Conservation (phyloP, 2,113 vertebrate species). For the Callospermophilus lateralis region DNA sequence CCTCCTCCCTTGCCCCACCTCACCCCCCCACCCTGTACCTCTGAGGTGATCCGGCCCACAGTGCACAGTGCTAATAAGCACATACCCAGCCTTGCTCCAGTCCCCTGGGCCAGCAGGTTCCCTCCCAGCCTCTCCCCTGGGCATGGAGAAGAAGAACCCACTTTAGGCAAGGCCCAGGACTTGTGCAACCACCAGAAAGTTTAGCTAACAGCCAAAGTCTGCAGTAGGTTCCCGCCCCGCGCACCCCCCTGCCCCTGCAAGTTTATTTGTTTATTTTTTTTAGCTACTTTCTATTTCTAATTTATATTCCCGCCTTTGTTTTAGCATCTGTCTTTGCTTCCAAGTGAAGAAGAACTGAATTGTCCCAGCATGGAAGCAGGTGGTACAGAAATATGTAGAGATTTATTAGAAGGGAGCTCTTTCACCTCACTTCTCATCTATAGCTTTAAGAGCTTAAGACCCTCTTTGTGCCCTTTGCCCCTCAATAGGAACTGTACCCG, state of each 20-base stretch:
- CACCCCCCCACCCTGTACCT: too few species aligned
- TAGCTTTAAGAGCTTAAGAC: not conserved
- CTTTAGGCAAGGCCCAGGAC: not conserved
- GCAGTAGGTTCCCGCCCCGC: not conserved
- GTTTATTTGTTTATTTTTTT: not conserved
- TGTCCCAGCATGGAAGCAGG: not conserved
- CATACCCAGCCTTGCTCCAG: not conserved
- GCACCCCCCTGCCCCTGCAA: not conserved
- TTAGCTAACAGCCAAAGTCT: not conserved
- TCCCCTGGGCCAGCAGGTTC: not conserved
- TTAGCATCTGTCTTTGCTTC: slow-evolving; percentile 8
- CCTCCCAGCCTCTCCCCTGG: not conserved
- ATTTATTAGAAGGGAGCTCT: not conserved
- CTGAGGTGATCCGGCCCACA: not conserved
- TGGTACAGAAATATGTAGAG: not conserved
- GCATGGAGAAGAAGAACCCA: not conserved
- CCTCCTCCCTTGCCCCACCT: too few species aligned
- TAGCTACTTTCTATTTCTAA: slow-evolving; percentile 29
- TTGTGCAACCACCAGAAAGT: not conserved
- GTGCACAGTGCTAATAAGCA: not conserved
- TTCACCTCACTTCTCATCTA: not conserved
- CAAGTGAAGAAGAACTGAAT: not conserved
- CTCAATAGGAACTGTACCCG: not conserved
- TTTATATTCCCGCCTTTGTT: not conserved
- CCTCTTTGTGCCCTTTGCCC: not conserved